Evolutionary conservation across 2,797 vertebrate genomes (phyloP), one percentile per base, ranked within the genome.

Genomic region (Lagodon rhomboides): DNA sequence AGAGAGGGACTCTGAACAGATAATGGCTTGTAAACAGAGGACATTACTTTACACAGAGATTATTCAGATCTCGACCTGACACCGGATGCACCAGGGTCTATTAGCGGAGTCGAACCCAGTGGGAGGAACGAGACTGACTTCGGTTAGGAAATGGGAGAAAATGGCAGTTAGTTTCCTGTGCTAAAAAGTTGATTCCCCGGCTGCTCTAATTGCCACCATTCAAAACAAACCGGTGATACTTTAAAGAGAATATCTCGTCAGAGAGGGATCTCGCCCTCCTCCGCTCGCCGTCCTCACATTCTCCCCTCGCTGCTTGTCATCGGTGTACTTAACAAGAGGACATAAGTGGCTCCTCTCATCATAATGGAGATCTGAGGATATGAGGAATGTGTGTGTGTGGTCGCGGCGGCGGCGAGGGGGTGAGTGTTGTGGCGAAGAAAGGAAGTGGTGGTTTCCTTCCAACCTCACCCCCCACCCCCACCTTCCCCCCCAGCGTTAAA

Each of bases 21-120:
- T 95, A 95, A 94, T 95, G 93, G 93, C 87, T 77, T 85, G 90
- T 91, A 94, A 94, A 93, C 94, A 93, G 85, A 93, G 87, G 90
- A 93, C 93, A 94, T 94, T 92, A 94, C 91, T 93, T 89, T 90
- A 89, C 90, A 91, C 86, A 49, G 80, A 91, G 89, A 93, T 93
- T 93, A 93, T 94, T 94, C 92, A 91, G 94, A 94, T 94, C 89
- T 85, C 56, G 86, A 83, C 86, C 89, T 88, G 91, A 94, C 93
- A 93, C 92, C 90, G 93, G 94, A 95, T 94, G 92, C 87, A 80
- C 86, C 87, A 11, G 79, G 88, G 81, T 92, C 94, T 91, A 93
- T 94, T 94, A 94, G 92, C 73, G 55, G 77, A 84, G 85, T 90
- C 84, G 38, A 64, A 83, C 87, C 85, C 89, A 67, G 84, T 73